Percentiles rank a stretch among this genome's conserved stretches.
phyloP scores from a whole-genome alignment of 2,113 vertebrate genomes.

The Paradisaea rubra region DNA sequence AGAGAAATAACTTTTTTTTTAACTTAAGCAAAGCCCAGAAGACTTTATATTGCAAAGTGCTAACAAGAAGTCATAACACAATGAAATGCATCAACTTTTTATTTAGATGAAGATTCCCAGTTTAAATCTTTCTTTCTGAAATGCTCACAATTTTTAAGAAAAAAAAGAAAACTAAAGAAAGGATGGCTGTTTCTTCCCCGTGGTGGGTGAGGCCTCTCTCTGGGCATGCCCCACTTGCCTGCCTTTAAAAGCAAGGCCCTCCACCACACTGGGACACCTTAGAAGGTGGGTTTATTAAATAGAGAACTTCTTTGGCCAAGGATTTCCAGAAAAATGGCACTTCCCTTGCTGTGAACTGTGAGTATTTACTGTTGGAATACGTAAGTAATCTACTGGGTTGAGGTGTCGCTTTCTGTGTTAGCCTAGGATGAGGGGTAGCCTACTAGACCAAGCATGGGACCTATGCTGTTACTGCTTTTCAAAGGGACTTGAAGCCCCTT shows the following conservation, averaged over 20 bases:
- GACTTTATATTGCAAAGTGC: not conserved
- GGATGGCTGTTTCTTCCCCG: accelerated
- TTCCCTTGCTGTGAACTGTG: not conserved
- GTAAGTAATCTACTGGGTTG: accelerated
- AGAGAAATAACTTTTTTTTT: not conserved
- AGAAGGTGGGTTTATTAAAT: not conserved
- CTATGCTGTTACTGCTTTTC: not conserved
- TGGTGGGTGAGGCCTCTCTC: not conserved
- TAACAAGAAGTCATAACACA: not conserved
- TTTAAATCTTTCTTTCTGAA: not conserved
- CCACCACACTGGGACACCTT: accelerated
- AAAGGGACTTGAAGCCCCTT: accelerated
- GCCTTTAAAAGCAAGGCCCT: not conserved
- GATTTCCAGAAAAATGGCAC: not conserved
- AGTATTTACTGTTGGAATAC: not conserved
- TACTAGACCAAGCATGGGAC: accelerated
- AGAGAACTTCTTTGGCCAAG: not conserved
- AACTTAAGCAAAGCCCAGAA: not conserved
- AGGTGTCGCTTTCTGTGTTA: not conserved
- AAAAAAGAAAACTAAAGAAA: not conserved
- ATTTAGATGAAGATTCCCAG: not conserved
- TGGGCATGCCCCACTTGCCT: not conserved
- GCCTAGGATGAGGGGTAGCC: not conserved
- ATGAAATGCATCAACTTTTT: not conserved
- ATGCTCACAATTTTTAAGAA: not conserved